These are phyloP conservation scores for Microcebus griseorufus DNA, from an alignment of 2,113 vertebrate species.

Conservation along the genomic window DNA sequence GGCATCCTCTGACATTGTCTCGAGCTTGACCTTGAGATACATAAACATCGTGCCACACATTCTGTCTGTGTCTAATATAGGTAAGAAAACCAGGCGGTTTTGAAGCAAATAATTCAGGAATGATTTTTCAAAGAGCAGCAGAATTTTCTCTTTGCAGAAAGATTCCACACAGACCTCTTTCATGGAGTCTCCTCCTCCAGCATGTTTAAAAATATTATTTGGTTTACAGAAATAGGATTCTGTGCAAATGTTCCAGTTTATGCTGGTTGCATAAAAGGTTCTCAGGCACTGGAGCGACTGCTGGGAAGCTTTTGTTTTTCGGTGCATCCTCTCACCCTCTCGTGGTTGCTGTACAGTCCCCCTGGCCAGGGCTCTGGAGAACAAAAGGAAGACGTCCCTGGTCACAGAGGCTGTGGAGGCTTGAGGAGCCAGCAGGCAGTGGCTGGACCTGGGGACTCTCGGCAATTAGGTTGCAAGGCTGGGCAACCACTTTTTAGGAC, in stretches of 20 bases:
- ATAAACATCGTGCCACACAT: background rate
- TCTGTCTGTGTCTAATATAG: background rate
- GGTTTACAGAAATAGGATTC: conserved; percentile 75
- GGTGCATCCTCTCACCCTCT: background rate
- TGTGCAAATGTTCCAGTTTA: conserved; percentile 63
- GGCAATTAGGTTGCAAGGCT: background rate
- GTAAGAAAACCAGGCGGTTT: conserved; percentile 15
- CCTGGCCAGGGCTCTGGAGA: background rate
- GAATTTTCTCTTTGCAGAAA: conserved; percentile 64
- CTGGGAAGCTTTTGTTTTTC: background rate
- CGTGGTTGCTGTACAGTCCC: background rate
- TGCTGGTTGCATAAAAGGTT: conserved; percentile 64
- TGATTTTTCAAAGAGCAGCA: conserved; percentile 14
- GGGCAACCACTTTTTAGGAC: background rate
- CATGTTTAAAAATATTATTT: conserved; percentile 78
- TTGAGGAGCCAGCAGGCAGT: background rate
- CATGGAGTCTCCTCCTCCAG: conserved; percentile 70
- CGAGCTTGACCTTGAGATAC: background rate
- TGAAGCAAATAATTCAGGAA: conserved; percentile 18
- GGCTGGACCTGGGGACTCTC: background rate
- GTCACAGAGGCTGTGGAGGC: background rate
- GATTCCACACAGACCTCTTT: conserved; percentile 62
- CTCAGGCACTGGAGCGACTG: background rate
- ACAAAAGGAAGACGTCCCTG: background rate
- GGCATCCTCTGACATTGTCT: background rate